A percentile compares a stretch with the other conserved stretches of the same genome.
These are phyloP conservation scores for Cossypha niveicapilla DNA, from an alignment of 2,797 vertebrate genomes.

Conservation along the genomic window DNA sequence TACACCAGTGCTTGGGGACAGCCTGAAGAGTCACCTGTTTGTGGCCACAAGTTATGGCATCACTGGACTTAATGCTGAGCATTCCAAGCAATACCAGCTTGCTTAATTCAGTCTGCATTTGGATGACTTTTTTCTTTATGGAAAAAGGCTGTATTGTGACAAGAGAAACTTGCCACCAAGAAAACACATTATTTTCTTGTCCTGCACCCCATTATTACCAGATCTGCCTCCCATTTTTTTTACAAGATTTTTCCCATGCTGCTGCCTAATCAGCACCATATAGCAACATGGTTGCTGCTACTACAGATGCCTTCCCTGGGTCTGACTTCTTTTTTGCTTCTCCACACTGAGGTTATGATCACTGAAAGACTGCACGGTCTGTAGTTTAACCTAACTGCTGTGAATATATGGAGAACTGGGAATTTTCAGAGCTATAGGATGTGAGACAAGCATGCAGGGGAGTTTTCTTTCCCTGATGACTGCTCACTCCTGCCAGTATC, in stretches of 20 bases:
- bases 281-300: not conserved
- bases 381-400: not conserved
- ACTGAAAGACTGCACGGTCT: not conserved
- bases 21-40: not conserved
- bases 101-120: not conserved
- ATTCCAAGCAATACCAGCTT: not conserved
- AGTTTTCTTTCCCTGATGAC: not conserved
- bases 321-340: not conserved
- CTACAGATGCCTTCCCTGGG: not conserved
- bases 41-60: not conserved
- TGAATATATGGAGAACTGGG: not conserved
- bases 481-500: rapidly evolving
- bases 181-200: slow-evolving; percentile 20
- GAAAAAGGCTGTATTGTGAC: not conserved
- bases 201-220: not conserved
- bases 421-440: not conserved
- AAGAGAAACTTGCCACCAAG: not conserved
- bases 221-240: not conserved
- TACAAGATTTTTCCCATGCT: not conserved
- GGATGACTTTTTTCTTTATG: not conserved
- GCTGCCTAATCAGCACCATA: not conserved
- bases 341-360: not conserved
- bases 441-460: not conserved
- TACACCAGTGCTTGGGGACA: not conserved
- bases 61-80: not conserved